Evolutionary conservation across 1,140 invertebrate species (phyloP).

Genomic region (Drosophila sproati): DNA sequence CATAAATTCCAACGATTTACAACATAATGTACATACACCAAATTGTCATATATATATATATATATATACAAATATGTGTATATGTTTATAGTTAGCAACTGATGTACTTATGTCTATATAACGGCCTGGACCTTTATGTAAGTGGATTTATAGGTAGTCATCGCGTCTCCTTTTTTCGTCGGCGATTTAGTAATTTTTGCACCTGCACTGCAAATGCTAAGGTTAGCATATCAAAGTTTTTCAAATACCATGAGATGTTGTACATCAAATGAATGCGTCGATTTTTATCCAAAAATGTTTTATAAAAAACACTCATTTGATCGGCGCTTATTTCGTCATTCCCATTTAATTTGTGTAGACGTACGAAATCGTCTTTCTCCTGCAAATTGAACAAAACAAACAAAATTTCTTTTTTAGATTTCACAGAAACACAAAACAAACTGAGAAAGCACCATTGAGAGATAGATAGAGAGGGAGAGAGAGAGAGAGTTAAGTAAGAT

Average conservation of each 20-base stretch:
- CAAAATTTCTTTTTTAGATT: neutral
- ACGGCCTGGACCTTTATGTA: neutral
- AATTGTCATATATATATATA: conserved; percentile 23
- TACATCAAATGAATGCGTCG: conserved; percentile 89
- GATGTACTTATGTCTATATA: neutral
- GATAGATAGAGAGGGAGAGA: conserved; percentile 4
- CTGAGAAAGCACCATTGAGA: conserved; percentile 3
- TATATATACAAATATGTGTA: neutral
- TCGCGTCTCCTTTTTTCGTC: conserved; percentile 27
- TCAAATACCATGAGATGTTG: conserved; percentile 91
- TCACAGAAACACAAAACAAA: conserved; percentile 22
- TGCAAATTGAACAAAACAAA: conserved; percentile 81
- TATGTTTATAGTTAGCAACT: conserved; percentile 20
- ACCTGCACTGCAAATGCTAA: conserved; percentile 87
- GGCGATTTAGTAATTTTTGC: conserved; percentile 69
- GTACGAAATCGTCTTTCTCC: conserved; percentile 89
- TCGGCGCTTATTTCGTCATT: conserved; percentile 88
- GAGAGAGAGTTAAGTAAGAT: conserved; percentile 8
- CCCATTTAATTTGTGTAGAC: conserved; percentile 85
- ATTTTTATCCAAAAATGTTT: conserved; percentile 91
- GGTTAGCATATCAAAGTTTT: conserved; percentile 88
- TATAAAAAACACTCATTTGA: conserved; percentile 94
- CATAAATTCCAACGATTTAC: conserved; percentile 33
- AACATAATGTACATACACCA: conserved; percentile 29
- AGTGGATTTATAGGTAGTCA: neutral